Conservation (phyloP, 2,113 vertebrate species). For the Tringa solitaria region DNA sequence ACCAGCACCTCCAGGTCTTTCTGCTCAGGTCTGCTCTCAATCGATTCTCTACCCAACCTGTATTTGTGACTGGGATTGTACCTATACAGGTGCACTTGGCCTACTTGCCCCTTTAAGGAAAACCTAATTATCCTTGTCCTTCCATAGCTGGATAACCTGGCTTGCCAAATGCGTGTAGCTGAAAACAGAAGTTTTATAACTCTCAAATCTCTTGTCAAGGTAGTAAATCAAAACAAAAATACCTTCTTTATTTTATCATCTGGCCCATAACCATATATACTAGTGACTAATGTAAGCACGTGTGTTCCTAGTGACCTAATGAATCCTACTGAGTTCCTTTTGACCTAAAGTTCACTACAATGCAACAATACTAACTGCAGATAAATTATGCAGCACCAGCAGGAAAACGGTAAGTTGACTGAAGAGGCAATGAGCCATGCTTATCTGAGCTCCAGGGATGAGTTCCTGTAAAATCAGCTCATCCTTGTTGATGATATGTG, state of each 20-base stretch:
- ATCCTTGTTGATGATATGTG: background rate
- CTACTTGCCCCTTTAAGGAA: background rate
- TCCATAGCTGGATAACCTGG: background rate
- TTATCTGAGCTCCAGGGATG: background rate
- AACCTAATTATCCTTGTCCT: background rate
- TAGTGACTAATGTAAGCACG: background rate
- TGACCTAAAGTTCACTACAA: background rate
- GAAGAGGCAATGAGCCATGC: background rate
- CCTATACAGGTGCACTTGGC: too few relatives aligned
- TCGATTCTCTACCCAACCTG: too few relatives aligned
- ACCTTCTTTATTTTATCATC: background rate
- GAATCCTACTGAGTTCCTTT: too few relatives aligned
- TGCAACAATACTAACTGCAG: background rate
- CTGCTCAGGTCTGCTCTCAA: too few relatives aligned
- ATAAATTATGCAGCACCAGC: background rate
- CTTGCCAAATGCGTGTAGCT: background rate
- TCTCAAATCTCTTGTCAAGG: background rate
- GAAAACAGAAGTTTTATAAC: background rate
- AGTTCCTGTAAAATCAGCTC: background rate
- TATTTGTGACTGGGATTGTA: too few relatives aligned
- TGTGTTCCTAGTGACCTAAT: background rate
- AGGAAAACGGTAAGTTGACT: background rate
- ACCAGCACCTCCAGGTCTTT: too few relatives aligned
- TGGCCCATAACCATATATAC: background rate
- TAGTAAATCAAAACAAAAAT: background rate